Percentiles rank a stretch among this genome's conserved stretches.
Conservation (phyloP, 2,888 invertebrate species). For the Phlogophora meticulosa region DNA sequence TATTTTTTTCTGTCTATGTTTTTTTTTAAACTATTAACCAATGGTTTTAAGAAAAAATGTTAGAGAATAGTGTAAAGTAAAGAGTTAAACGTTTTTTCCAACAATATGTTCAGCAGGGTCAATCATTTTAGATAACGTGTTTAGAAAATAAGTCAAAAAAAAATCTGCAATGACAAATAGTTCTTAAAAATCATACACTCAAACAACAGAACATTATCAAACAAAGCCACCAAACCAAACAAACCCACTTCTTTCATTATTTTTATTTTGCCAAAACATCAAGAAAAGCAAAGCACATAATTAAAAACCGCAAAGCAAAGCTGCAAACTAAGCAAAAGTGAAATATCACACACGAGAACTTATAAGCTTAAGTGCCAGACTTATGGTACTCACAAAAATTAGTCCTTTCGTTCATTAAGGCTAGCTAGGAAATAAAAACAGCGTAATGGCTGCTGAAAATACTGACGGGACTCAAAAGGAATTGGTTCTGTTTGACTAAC, state of each 20-base stretch:
- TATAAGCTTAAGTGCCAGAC: conserved; percentile 34
- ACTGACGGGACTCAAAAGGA: conserved; percentile 37
- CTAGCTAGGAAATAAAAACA: conserved; percentile 50
- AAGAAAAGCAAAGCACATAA: conserved; percentile 24
- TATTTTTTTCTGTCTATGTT: too few species aligned
- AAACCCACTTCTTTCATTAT: conserved; percentile 1
- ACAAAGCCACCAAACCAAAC: background rate
- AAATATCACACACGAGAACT: conserved; percentile 35
- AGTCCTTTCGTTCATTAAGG: conserved; percentile 60
- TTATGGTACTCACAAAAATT: conserved; percentile 56
- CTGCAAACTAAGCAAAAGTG: conserved; percentile 18
- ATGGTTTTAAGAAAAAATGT: too few species aligned
- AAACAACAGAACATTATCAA: background rate
- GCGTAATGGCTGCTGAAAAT: conserved; percentile 46
- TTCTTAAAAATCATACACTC: too few species aligned
- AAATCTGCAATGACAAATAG: too few species aligned
- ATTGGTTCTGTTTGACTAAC: conserved; percentile 33
- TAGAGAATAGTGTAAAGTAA: too few species aligned
- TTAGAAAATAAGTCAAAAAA: too few species aligned
- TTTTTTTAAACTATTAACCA: too few species aligned
- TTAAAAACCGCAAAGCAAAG: conserved; percentile 41
- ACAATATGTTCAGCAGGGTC: too few species aligned
- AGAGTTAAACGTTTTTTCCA: too few species aligned
- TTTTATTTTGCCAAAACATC: conserved; percentile 23
- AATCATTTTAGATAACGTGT: too few species aligned